Percentiles rank a stretch among this genome's conserved stretches.
phyloP scores from a whole-genome alignment of 2,113 vertebrate species.

The Campylomormyrus tamandua region DNA sequence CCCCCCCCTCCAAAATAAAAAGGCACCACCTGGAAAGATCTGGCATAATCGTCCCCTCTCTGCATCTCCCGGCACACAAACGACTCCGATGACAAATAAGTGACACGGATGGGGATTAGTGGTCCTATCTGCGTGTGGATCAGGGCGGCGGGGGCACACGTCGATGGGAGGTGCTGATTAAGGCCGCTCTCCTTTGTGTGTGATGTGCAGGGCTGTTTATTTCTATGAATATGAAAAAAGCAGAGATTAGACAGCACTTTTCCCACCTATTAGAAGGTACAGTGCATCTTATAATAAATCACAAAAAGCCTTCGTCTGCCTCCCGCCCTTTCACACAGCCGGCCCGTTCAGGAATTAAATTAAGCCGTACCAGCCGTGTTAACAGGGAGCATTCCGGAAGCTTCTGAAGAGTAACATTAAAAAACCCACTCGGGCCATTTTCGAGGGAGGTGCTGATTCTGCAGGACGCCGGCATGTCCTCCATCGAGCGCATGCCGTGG shows the following conservation, averaged over 20 bases:
- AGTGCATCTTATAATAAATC: conserved; percentile 11
- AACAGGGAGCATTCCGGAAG: neutral
- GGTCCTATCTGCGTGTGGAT: conserved; percentile 45
- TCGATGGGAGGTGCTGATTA: neutral
- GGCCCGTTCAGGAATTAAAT: conserved; percentile 3
- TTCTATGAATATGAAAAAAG: neutral
- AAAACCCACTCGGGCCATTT: neutral
- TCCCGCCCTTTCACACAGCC: neutral
- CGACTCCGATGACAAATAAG: conserved; percentile 38
- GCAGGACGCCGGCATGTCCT: neutral
- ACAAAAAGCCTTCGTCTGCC: neutral
- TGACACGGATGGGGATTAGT: conserved; percentile 48
- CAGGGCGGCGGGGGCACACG: neutral
- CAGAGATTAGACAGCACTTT: conserved; percentile 10
- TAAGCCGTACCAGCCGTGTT: neutral
- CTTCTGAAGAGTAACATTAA: neutral
- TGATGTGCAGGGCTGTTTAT: neutral
- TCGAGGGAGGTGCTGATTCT: neutral
- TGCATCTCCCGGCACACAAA: conserved; percentile 39
- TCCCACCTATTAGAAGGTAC: conserved; percentile 13
- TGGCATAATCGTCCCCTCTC: conserved; percentile 42
- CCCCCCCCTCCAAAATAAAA: neutral
- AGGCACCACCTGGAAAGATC: conserved; percentile 23
- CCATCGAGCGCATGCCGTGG: neutral
- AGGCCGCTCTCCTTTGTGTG: neutral